phyloP scores from a whole-genome alignment of 2,888 invertebrate species.

The Epistrophella euchroma region DNA sequence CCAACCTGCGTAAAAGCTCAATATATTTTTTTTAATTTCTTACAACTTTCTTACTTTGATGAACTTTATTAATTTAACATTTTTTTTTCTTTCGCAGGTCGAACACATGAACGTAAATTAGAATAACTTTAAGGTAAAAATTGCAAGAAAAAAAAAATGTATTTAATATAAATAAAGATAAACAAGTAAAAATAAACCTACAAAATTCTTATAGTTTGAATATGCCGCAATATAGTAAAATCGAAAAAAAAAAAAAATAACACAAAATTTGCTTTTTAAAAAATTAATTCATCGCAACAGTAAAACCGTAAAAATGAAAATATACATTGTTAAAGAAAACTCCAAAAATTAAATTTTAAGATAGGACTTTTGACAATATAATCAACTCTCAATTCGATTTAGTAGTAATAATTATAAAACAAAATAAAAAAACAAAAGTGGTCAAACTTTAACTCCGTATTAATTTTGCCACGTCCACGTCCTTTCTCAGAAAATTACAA shows the following conservation, averaged over 20 bases:
- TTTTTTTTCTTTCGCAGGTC: constrained; percentile 71
- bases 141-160: constrained; percentile 66
- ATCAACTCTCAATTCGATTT: constrained; percentile 73
- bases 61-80: not conserved
- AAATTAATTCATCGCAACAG: constrained; percentile 50
- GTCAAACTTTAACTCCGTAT: constrained; percentile 20
- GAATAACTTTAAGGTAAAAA: constrained; percentile 76
- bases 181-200: constrained; percentile 50
- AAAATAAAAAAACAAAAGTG: constrained; percentile 20
- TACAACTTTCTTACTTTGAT: not conserved
- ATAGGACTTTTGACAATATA: constrained; percentile 76
- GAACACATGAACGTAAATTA: constrained; percentile 77
- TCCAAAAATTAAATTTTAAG: constrained; percentile 66
- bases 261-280: constrained; percentile 61
- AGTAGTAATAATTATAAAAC: constrained; percentile 53
- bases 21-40: too few species aligned
- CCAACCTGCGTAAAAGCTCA: too few species aligned
- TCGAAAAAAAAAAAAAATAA: constrained; percentile 43
- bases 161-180: constrained; percentile 74
- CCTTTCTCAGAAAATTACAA: constrained; percentile 25
- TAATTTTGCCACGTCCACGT: constrained; percentile 52
- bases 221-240: constrained; percentile 72
- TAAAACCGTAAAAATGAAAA: constrained; percentile 50
- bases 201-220: constrained; percentile 64
- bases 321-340: constrained; percentile 41